Evolutionary conservation across 1,140 invertebrate genomes (phyloP), one percentile per base, ranked within the genome.

Genomic region (Cecropterus lyciades): DNA sequence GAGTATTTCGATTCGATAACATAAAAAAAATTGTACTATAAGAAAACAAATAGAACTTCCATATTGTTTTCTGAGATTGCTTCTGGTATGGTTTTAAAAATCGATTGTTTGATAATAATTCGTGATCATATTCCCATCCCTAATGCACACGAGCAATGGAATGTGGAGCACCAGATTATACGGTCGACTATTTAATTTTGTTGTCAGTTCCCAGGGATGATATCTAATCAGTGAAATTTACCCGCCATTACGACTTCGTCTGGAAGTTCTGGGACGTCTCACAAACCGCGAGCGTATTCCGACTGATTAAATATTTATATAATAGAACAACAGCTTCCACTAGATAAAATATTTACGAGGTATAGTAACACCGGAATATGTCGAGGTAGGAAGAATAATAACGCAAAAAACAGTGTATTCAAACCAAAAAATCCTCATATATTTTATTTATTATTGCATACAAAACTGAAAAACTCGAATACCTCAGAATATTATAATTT

Each of bases 231-330:
- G 80, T 80, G 80, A 59, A 59, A 79, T 85, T 82, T 84, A 87
- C 73, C 80, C 73, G 69, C 69, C 71, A 83, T 83, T 77, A 84
- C 80, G 78, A 84, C 80, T 82, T 77, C 76, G 73, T 59, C 71
- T 82, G 69, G 68, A 80, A 78, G 64, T 67, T 56, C 72, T 71
- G 75, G 76, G 69, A 77, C 65, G 65, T 64, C n/a, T n/a, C 74
- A 75, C 72, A 67, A 74, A 65, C 63, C 2, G n/a, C 40, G 40
- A 6, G n/a, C 40, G 40, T 43, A n/a, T 85, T 82, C 74, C 70
- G 68, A 67, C 81, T 84, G 87, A 88, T 82, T 89, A 89, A 89
- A 89, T 88, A 91, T 88, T 85, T 86, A 86, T 85, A 78, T 81
- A 85, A 82, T 80, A 82, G 76, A 76, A 82, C 70, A 77, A 72